These are phyloP conservation scores for Ahaetulla prasina DNA, from an alignment of 2,113 vertebrate species.

Conservation along the genomic window DNA sequence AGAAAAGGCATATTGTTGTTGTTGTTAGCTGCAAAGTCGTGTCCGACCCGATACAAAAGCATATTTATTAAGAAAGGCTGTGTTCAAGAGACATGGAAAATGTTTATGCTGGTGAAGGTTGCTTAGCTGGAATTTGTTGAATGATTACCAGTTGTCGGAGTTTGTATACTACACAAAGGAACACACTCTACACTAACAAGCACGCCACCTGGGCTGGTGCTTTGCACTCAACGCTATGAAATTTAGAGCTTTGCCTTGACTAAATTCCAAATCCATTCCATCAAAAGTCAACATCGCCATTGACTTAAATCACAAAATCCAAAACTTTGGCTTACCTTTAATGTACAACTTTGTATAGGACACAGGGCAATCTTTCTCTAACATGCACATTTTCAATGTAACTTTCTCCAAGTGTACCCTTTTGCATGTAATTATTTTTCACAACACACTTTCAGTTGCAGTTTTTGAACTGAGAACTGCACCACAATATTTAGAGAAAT, in stretches of 20 bases:
- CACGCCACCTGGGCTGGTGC: background rate
- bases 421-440: background rate
- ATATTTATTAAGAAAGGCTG: background rate
- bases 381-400: background rate
- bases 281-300: background rate
- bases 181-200: background rate
- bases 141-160: background rate
- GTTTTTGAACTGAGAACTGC: background rate
- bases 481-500: background rate
- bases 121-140: background rate
- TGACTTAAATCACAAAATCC: background rate
- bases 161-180: background rate
- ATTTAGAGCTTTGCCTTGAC: background rate
- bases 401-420: background rate
- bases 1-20: background rate
- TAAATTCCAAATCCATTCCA: background rate
- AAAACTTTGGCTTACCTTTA: background rate
- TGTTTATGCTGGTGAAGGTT: background rate
- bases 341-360: background rate
- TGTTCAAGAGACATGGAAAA: background rate
- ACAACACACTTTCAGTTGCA: background rate
- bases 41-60: too few relatives aligned
- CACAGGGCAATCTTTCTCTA: background rate
- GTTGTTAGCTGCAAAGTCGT: too few relatives aligned
- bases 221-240: background rate